Conservation (phyloP, 2,113 vertebrate genomes). For the Coptodon bakossiorum region DNA sequence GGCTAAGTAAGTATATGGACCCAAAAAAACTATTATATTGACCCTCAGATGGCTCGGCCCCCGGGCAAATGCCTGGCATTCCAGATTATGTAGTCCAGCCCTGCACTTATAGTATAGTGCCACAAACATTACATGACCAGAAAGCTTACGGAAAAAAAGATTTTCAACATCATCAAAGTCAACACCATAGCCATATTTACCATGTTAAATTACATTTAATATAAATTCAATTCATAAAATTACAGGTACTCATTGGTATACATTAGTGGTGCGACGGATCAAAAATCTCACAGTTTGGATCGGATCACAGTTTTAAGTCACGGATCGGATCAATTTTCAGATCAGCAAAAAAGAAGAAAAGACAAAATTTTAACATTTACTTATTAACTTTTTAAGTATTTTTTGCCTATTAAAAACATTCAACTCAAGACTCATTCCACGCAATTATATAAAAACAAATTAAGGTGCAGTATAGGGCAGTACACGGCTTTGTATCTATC, state of each 20-base stretch:
- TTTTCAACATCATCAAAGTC: background rate
- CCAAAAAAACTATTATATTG: background rate
- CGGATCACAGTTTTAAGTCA: no score
- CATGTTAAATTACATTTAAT: fast-evolving
- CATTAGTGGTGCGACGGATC: no score
- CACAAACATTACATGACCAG: fast-evolving
- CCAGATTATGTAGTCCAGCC: background rate
- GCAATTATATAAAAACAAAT: no score
- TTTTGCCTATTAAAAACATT: no score
- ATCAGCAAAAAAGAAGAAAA: no score
- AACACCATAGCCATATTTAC: fast-evolving
- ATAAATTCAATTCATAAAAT: background rate
- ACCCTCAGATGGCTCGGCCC: background rate
- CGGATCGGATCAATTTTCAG: no score
- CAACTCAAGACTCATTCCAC: no score
- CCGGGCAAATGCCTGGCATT: fast-evolving
- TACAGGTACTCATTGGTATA: background rate
- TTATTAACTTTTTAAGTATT: no score
- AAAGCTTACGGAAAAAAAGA: background rate
- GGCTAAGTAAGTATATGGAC: background rate
- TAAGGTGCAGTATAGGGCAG: no score
- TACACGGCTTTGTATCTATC: no score
- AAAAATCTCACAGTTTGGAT: no score
- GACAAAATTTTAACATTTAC: no score
- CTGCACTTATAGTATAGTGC: fast-evolving